These are phyloP conservation scores for Vulpes ferrilata DNA, from an alignment of 2,113 vertebrate species.

Conservation along the genomic window DNA sequence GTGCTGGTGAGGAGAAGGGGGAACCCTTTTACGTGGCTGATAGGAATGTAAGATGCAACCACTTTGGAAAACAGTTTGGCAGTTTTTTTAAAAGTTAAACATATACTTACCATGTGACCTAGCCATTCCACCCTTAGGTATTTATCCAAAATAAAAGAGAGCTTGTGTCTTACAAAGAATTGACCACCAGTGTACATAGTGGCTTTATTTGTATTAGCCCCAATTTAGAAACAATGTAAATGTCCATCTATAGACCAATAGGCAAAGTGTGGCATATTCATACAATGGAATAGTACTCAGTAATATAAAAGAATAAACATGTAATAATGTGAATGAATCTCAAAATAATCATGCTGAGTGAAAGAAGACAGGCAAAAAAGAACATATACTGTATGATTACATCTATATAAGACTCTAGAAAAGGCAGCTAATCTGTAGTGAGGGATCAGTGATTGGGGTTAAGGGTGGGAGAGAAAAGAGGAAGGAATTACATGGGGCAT, in stretches of 20 bases:
- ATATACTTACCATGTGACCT: background rate
- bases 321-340: background rate
- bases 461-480: background rate
- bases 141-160: background rate
- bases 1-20: background rate
- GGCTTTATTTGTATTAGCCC: background rate
- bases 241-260: background rate
- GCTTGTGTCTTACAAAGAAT: background rate
- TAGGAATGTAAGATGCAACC: background rate
- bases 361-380: background rate
- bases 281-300: background rate
- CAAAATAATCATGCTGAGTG: background rate
- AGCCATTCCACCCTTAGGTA: background rate
- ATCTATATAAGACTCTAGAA: background rate
- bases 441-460: background rate
- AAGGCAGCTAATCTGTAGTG: background rate
- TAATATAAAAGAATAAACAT: background rate
- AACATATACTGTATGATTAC: background rate
- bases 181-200: background rate
- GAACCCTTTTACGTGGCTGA: background rate
- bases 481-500: background rate
- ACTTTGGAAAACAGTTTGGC: background rate
- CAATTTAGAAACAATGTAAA: background rate
- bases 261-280: background rate
- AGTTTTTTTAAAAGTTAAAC: background rate